Evolutionary conservation across 2,888 invertebrate genomes (phyloP), one percentile per base, ranked within the genome.

Genomic region (Noctua janthina): DNA sequence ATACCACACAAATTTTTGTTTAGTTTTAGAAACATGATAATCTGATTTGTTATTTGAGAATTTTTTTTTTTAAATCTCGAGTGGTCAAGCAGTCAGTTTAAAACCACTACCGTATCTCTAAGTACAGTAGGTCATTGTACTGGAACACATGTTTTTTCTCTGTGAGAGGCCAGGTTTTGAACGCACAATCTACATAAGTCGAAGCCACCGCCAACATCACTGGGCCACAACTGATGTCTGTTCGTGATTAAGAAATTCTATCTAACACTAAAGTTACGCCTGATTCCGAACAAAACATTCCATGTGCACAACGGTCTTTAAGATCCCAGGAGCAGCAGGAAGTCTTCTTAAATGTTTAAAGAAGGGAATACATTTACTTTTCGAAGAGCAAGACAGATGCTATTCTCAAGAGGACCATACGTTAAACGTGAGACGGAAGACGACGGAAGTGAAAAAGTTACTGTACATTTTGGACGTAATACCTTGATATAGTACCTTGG

Each of bases 261-360:
- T 17, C 20, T 1, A 39, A 17, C 20, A 2, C 7, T 23, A 64
- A 29, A 64, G 23, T 76, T 17, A 29, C 13, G 17, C 35, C 29
- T 62, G 3, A 1, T 39, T 64, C 4, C 11, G n/a, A 66, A 73
- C 17, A 66, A 20, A 67, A 43, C 11, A 66, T 23, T 3, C 5
- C n/a, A 20, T n/a, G 8, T 7, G 15, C 13, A 49, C 46, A 76
- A 8, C 23, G 10, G 17, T 29, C 2, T 64, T 39, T 70, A 71
- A 13, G 46, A 54, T 68, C 54, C 43, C 67, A 82, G 68, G n/a
- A 78, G 39, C 1, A 68, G 17, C 2, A 84, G 39, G 39, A 82
- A 62, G 29, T 84, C 8, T 54, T 59, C 15, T 29, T 68, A 62
- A 78, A 79, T 72, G n/a, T 72, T 84, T 64, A 72, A 49, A 39